phyloP scores from a whole-genome alignment of 2,888 invertebrate species.

The Acholoe squamosa region DNA sequence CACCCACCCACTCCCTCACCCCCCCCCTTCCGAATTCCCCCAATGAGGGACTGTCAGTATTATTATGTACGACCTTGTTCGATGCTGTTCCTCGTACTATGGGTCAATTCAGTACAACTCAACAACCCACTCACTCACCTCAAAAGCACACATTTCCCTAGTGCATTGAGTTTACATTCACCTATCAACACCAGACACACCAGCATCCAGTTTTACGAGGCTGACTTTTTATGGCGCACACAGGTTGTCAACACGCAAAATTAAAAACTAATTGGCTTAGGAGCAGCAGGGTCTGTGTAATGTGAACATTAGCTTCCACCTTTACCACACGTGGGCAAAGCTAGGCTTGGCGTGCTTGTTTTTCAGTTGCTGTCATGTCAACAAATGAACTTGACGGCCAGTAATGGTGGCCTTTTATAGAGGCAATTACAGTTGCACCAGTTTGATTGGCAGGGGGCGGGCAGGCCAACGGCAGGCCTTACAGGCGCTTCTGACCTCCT shows the following conservation, averaged over 20 bases:
- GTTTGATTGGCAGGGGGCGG: constrained; percentile 25
- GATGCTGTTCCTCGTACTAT: neutral
- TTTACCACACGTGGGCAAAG: neutral
- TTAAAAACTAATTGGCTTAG: constrained; percentile 48
- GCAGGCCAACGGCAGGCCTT: neutral
- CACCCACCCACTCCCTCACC: neutral
- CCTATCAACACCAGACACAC: neutral
- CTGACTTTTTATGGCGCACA: neutral
- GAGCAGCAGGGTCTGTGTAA: neutral
- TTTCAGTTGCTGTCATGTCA: constrained; percentile 45
- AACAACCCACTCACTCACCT: neutral
- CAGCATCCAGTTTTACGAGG: neutral
- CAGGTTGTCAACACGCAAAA: constrained; percentile 1
- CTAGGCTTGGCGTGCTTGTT: neutral
- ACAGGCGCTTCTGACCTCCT: neutral
- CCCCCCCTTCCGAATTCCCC: neutral
- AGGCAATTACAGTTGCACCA: constrained; percentile 40
- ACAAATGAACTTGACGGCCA: constrained; percentile 56
- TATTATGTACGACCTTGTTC: constrained; percentile 6
- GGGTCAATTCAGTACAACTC: constrained; percentile 1
- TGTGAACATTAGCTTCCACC: neutral
- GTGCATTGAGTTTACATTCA: neutral
- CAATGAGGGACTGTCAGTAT: neutral
- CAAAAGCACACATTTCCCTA: neutral
- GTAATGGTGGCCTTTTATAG: constrained; percentile 50